Conservation (phyloP, 2,797 vertebrate species). For the Tolypeutes matacus region DNA sequence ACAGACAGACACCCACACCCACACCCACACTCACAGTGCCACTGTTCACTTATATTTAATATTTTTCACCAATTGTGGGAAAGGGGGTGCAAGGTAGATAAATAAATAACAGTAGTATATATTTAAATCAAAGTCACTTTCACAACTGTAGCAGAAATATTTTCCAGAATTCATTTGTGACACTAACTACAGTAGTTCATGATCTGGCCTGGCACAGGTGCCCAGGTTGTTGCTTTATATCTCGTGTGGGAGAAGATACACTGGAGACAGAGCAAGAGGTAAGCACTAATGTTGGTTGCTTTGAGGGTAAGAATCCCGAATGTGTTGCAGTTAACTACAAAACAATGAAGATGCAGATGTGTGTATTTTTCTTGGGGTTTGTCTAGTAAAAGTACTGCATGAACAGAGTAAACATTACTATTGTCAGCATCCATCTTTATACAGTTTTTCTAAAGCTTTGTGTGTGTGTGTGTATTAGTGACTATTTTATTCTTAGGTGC, state of each 20-base stretch:
- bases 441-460: not conserved
- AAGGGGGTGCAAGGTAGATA: not conserved
- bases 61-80: not conserved
- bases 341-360: not conserved
- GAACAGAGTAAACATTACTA: not conserved
- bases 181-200: not conserved
- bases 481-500: not conserved
- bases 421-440: not conserved
- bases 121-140: not conserved
- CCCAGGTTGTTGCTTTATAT: not conserved
- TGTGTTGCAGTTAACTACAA: not conserved
- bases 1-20: too few relatives aligned
- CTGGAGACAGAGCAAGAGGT: not conserved
- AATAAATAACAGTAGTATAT: not conserved
- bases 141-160: not conserved
- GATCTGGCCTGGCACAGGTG: not conserved
- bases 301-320: not conserved
- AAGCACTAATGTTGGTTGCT: not conserved
- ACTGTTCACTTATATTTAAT: not conserved
- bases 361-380: not conserved
- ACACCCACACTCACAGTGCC: too few relatives aligned
- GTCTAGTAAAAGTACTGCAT: not conserved
- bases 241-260: not conserved
- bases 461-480: not conserved
- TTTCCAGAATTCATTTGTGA: not conserved